Base-by-base conservation (phyloP, 2,797 vertebrate species). In the Tolypeutes matacus region DNA sequence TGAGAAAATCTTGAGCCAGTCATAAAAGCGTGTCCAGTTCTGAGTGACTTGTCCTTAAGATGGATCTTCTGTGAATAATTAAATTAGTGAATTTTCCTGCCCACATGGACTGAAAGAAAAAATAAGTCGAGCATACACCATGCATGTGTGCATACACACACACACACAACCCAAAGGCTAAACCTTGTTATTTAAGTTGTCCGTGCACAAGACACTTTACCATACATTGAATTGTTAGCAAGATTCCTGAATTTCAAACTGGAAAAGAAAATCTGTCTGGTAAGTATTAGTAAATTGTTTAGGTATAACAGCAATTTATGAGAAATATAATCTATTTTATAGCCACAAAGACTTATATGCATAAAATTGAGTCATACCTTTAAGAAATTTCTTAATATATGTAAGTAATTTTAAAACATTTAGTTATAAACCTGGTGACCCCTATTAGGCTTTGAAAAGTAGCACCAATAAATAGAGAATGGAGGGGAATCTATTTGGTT, bases 61-160 rank as follows among this genome's bases (percentile, higher is more conserved):
- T 67, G 93, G 93, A 98, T 97, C 91, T 96, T 97, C 96, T 78
- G 89, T 93, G 98, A 98, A 97, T 97, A 98, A 98, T 98, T 97
- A 97, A 98, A 97, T 98, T 96, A 98, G 94, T 93, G 73, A 42
- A 64, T 85, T 90, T 85, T 89, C 49, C 87, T 96, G 84, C 76
- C 94, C 96, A 93, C 96, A 84, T 94, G 86, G 89, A 86, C 23
- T 1, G 86, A 96, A 98, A 96, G 76, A 83, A 98, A 94, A 87
- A 89, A 60, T n/a, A 89, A 91, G 72, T 51, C 64, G 58, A n/a
- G 15, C 20, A 60, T 29, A 46, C 31, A 76, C 39, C 39, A 49
- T 10, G 60, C 82, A 51, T 39, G 39, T 39, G 39, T 39, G 39
- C 36, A 34, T 36, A 77, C 3, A 64, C 34, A 83, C 62, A 67